These are phyloP conservation scores for Malacoctenus gilli DNA, from an alignment of 2,797 vertebrate species.

Conservation along the genomic window DNA sequence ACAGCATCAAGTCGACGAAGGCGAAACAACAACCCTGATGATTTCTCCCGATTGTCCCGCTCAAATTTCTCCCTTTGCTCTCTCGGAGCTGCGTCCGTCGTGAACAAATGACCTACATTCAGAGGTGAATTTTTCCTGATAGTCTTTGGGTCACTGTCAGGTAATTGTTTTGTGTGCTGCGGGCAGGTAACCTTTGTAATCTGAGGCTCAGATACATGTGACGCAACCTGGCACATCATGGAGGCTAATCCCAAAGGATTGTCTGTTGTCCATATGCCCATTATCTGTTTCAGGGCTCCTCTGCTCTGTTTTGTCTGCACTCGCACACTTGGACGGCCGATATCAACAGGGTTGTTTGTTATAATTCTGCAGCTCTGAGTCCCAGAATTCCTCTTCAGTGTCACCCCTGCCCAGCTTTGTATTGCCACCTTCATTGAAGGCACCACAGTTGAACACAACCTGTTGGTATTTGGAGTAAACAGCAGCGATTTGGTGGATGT, in stretches of 20 bases:
- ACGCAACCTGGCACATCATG: conserved; percentile 66
- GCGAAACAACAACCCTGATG: not conserved
- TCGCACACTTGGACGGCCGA: not conserved
- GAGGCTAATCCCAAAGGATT: conserved; percentile 83
- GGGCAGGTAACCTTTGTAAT: conserved; percentile 72
- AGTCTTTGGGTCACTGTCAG: too few relatives aligned
- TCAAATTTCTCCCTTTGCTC: not conserved
- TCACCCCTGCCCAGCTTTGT: too few relatives aligned
- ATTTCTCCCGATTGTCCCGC: not conserved
- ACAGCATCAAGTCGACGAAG: not conserved
- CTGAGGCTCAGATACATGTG: conserved; percentile 71
- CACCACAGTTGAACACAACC: conserved; percentile 6
- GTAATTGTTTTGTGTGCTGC: too few relatives aligned
- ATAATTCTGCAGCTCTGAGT: not conserved
- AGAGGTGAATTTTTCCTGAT: too few relatives aligned
- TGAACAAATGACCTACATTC: too few relatives aligned
- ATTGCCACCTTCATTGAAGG: not conserved
- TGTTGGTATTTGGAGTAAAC: conserved; percentile 1
- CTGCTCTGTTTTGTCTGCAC: conserved; percentile 4
- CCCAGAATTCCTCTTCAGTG: too few relatives aligned
- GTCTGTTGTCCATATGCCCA: conserved; percentile 79
- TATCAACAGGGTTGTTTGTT: not conserved
- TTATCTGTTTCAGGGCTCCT: conserved; percentile 51
- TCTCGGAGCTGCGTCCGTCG: too few relatives aligned
- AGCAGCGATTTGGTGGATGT: conserved; percentile 50